Evolutionary conservation across 2,797 vertebrate genomes (phyloP), one percentile per base, ranked within the genome.

Genomic region (Furcifer pardalis): DNA sequence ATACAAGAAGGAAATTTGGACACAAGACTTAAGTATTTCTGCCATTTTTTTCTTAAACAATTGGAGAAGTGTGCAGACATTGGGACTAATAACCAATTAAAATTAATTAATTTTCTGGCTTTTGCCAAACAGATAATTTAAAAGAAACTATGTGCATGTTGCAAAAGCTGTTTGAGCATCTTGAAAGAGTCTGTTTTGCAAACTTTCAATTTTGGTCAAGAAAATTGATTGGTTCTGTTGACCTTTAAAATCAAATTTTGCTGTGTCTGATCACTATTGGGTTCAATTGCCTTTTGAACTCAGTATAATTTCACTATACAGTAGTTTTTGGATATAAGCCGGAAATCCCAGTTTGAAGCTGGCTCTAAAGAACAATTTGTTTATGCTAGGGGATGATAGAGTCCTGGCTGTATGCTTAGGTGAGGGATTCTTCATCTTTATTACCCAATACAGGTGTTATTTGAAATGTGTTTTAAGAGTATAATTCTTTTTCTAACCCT

Each of bases 401-500:
- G 46, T 49, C 46, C 46, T 49, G 46, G 7, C 13, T 49, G 46
- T 49, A 19, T 56, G 52, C 21, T 56, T 56, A 56, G 52, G 3
- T 56, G 52, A 4, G 52, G 52, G 17, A 49, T 49, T 49, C 7
- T 49, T 12, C 21, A 56, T 56, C 52, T 56, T 56, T 56, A 56
- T 56, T 56, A 5, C 21, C 17, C 21, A 68, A 21, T 66, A 66
- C 9, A 35, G n/a, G 35, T 37, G 32, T 21, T 35, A 6, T 71
- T 23, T 40, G 23, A 25, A 71, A 71, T 42, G 68, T 42, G 8
- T 71, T 71, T 25, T 13, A 21, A 25, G 35, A 49, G 7, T 73
- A 56, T n/a, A 75, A 66, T 82, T 46, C 1, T 32, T 76, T 56
- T 56, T 30, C 85, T 73, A 85, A n/a, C 86, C 84, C 23, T 8